Evolutionary conservation across 1,140 invertebrate genomes (phyloP), one percentile per base, ranked within the genome.

Genomic region (Episyrphus balteatus): DNA sequence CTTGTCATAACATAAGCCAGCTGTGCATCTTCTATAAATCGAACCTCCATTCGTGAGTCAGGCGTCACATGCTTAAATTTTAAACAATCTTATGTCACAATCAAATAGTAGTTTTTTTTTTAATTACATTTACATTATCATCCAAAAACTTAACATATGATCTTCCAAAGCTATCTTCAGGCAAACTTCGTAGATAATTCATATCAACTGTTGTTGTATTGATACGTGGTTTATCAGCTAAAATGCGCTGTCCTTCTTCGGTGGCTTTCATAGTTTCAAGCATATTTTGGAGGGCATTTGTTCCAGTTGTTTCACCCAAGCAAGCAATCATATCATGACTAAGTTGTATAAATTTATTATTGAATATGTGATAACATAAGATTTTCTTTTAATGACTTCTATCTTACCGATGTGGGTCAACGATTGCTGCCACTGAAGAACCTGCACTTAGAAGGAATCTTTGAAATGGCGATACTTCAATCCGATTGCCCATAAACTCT

Each of bases 1-100:
- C 96, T 74, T 70, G 94, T 90, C 85, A 98, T 95, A 3, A 98
- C 83, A 73, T 98, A 99, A 15, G 92, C 90, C 44, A 96, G 69
- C 51, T 96, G 83, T 6, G 83, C 69, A 70, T 99, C 88, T 58
- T 92, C 81, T 26, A 99, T 78, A 72, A 97, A 99, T 56, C 86
- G 83, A 1, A 98, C 93, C 31, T 82, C 74, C 51, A 83, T 70
- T 54, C 96, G 76, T 32, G 86, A 85, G 74, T 99, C 94, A 5
- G 95, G 92, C 13, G 87, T 90, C n/a, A 97, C 89, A 56, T 86
- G 80, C 82, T 88, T 55, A 13, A 72, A 71, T 56, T 52, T 56
- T 58, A 42, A 45, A 37, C 47, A 8, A 26, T 26, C 3, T 26
- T 26, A 5, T 26, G 3, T 26, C 8, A 8, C 51, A 37, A 38